These are phyloP conservation scores for Laterallus jamaicensis DNA, from an alignment of 2,113 vertebrate species.

Conservation along the genomic window DNA sequence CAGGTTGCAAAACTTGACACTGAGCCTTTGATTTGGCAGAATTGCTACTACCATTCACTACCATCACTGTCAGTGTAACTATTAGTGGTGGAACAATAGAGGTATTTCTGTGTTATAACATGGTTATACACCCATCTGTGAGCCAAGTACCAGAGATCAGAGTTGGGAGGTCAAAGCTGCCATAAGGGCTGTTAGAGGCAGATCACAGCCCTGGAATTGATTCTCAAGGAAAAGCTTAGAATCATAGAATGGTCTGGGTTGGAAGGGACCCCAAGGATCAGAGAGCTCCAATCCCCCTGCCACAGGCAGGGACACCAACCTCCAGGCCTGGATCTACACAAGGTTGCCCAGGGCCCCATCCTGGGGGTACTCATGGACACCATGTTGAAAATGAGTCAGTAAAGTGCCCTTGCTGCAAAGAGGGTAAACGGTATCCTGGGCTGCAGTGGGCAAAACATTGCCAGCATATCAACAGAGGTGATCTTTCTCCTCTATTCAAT, in stretches of 20 bases:
- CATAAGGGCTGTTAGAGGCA: neutral
- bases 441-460: neutral
- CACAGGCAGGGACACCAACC: too few relatives aligned
- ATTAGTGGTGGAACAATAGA: neutral
- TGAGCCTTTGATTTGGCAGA: neutral
- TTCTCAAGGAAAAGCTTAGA: neutral
- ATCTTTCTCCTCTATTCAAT: neutral
- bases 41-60: neutral
- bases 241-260: too few relatives aligned
- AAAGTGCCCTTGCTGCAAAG: rapidly evolving
- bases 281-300: too few relatives aligned
- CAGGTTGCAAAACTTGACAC: neutral
- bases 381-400: neutral
- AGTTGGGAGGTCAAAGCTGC: neutral
- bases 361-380: neutral
- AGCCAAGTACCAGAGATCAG: neutral
- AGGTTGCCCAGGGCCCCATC: too few relatives aligned
- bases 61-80: neutral
- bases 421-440: too few relatives aligned
- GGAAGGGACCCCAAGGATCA: too few relatives aligned
- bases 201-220: neutral
- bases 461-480: neutral
- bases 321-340: too few relatives aligned
- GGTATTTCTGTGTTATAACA: neutral
- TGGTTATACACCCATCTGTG: neutral